Conservation (phyloP, 1,140 invertebrate species). For the Drosophila repleta region DNA sequence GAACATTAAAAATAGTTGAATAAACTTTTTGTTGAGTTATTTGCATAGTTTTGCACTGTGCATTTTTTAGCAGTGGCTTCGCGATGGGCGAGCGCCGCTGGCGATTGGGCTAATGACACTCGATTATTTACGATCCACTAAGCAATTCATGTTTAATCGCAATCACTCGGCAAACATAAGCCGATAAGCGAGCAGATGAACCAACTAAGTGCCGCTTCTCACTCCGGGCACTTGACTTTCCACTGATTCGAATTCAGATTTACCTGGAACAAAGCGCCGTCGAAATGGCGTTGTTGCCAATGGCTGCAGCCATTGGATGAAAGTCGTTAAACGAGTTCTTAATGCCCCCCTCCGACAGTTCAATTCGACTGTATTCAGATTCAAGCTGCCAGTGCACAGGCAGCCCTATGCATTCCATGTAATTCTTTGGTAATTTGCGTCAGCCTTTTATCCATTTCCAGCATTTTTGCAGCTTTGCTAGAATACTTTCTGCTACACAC, state of each 20-base stretch:
- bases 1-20: constrained; percentile 61
- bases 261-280: constrained; percentile 14
- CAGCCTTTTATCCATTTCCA: constrained; percentile 38
- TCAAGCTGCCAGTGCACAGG: constrained; percentile 14
- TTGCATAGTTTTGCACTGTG: constrained; percentile 59
- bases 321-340: constrained; percentile 60
- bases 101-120: constrained; percentile 56
- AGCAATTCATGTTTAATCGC: constrained; percentile 62
- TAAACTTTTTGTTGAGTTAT: constrained; percentile 61
- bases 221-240: constrained; percentile 7
- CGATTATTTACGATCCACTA: constrained; percentile 66
- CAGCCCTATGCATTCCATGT: constrained; percentile 41
- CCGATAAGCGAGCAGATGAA: constrained; percentile 51
- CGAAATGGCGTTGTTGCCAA: background rate
- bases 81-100: constrained; percentile 12
- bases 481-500: constrained; percentile 19
- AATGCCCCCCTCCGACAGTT: constrained; percentile 47
- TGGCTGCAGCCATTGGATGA: constrained; percentile 6
- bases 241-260: background rate
- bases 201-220: constrained; percentile 31
- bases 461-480: constrained; percentile 24
- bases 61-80: constrained; percentile 29
- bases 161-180: constrained; percentile 54
- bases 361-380: constrained; percentile 35
- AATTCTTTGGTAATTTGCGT: constrained; percentile 64